Conservation (phyloP, 1,140 invertebrate species). For the Ceratina australensis region DNA sequence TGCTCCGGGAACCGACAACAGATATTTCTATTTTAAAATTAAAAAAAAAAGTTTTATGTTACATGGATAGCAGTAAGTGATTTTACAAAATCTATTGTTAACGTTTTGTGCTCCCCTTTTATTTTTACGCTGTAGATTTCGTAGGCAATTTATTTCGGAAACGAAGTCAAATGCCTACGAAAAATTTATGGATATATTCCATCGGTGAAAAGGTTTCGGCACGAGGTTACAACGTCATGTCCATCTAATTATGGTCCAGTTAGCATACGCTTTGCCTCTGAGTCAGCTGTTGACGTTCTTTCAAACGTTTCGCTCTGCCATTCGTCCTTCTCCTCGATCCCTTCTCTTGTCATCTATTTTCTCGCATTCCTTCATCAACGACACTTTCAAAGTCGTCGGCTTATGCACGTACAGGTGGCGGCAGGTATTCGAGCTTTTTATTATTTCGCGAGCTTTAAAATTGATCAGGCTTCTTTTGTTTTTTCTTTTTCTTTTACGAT, state of each 20-base stretch:
- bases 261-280: constrained; percentile 6
- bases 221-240: constrained; percentile 36
- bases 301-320: constrained; percentile 11
- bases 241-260: constrained; percentile 53
- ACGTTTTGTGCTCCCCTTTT: too few relatives aligned
- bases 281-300: constrained; percentile 40
- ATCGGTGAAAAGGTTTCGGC: constrained; percentile 4
- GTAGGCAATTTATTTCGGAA: too few relatives aligned
- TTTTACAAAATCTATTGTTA: too few relatives aligned
- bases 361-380: not conserved
- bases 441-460: not conserved
- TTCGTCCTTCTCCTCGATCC: not conserved
- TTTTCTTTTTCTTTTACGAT: too few relatives aligned
- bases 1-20: too few relatives aligned
- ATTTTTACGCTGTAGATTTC: too few relatives aligned
- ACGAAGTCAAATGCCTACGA: not conserved
- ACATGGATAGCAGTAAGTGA: too few relatives aligned
- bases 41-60: too few relatives aligned
- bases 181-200: not conserved
- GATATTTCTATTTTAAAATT: too few relatives aligned
- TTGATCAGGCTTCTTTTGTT: too few relatives aligned
- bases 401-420: not conserved
- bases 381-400: not conserved
- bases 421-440: too few relatives aligned
- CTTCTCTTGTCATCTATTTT: not conserved